Percentiles rank a stretch among this genome's conserved stretches.
These are phyloP conservation scores for Lates calcarifer DNA, from an alignment of 2,113 vertebrate species.

Conservation along the genomic window DNA sequence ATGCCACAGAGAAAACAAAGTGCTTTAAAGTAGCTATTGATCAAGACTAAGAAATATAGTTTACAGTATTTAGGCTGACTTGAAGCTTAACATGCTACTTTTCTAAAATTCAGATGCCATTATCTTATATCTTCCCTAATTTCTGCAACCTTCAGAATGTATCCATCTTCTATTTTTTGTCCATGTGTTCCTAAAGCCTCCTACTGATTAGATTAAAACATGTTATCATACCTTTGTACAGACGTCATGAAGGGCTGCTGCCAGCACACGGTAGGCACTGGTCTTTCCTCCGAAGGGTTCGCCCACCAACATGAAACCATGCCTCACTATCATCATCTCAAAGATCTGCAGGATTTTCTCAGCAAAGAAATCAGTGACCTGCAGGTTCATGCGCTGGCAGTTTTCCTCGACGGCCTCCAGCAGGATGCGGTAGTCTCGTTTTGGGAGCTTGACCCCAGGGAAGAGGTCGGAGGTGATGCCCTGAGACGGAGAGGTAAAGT, in stretches of 20 bases:
- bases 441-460: conserved; percentile 90
- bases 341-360: conserved; percentile 94
- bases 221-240: conserved; percentile 85
- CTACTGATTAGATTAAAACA: not conserved
- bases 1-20: not conserved
- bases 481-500: conserved; percentile 70
- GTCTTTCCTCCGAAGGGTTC: conserved; percentile 95
- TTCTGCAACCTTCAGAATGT: not conserved
- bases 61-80: no score
- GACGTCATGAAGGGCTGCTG: conserved; percentile 87
- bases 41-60: conserved; percentile 7
- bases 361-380: conserved; percentile 88
- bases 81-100: not conserved
- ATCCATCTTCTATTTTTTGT: not conserved
- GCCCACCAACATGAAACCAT: conserved; percentile 95
- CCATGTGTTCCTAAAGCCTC: not conserved
- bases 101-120: not conserved
- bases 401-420: conserved; percentile 88
- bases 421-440: conserved; percentile 89
- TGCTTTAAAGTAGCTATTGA: conserved; percentile 31
- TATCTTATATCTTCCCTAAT: not conserved
- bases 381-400: conserved; percentile 90
- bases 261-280: conserved; percentile 89
- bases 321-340: conserved; percentile 95
- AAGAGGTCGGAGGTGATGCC: conserved; percentile 95